These are phyloP conservation scores for Galerucella nymphaeae DNA, from an alignment of 2,888 invertebrate species.

Conservation along the genomic window DNA sequence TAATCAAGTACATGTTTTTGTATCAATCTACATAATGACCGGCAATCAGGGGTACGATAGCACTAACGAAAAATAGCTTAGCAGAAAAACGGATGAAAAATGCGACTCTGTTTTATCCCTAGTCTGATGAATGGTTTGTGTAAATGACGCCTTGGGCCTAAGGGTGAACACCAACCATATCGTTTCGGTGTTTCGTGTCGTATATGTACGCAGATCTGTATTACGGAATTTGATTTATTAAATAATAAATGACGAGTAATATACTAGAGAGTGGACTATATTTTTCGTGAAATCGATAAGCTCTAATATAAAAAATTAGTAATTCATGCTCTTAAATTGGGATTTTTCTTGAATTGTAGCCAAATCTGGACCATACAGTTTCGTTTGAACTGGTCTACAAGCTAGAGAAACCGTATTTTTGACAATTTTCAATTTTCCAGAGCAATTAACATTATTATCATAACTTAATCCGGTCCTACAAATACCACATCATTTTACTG, in stretches of 20 bases:
- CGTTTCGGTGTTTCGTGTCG: conserved; percentile 22
- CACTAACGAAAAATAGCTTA: conserved; percentile 42
- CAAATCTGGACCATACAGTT: too few relatives aligned
- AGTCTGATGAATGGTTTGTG: conserved; percentile 55
- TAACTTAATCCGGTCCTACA: background rate
- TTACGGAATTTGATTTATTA: background rate
- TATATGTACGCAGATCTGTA: conserved; percentile 7
- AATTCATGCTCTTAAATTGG: too few relatives aligned
- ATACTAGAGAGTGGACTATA: background rate
- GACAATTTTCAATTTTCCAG: too few relatives aligned
- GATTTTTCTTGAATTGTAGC: too few relatives aligned
- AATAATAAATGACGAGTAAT: background rate
- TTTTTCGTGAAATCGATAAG: background rate
- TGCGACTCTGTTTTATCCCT: conserved; percentile 52
- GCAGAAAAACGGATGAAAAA: conserved; percentile 52
- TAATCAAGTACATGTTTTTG: conserved; percentile 39
- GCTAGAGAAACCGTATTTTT: too few relatives aligned
- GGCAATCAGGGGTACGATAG: conserved; percentile 40
- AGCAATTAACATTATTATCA: background rate
- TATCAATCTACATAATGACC: conserved; percentile 52
- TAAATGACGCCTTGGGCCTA: conserved; percentile 57
- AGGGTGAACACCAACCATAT: conserved; percentile 43
- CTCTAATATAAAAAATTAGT: too few relatives aligned
- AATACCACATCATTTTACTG: conserved; percentile 10
- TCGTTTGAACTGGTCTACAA: too few relatives aligned